These are phyloP conservation scores for Sweltsa coloradensis DNA, from an alignment of 1,140 invertebrate species.

Conservation along the genomic window DNA sequence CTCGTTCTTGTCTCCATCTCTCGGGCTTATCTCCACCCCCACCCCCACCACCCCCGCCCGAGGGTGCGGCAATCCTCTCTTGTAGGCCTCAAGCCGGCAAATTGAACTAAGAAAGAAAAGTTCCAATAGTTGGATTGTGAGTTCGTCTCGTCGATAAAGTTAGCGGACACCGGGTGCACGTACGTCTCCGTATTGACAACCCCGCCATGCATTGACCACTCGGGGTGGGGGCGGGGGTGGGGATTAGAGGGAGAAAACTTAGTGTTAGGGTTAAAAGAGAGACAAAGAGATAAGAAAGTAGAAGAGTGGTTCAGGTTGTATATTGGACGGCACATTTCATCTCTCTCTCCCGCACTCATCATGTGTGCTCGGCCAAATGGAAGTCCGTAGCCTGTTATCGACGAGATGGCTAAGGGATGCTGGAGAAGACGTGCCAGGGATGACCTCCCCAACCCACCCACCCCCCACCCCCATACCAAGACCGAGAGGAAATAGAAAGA, in stretches of 20 bases:
- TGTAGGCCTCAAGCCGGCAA: slow-evolving; percentile 4
- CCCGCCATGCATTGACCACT: background rate
- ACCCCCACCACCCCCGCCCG: background rate
- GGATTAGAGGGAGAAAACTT: background rate
- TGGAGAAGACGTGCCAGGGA: background rate
- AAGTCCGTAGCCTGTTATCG: slow-evolving; percentile 9
- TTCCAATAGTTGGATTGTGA: slow-evolving; percentile 6
- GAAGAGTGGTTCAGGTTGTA: background rate
- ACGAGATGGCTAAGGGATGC: slow-evolving; percentile 9
- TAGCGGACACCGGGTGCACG: slow-evolving; percentile 3
- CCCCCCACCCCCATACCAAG: background rate
- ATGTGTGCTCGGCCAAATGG: slow-evolving; percentile 1
- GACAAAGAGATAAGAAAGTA: background rate
- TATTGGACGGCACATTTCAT: background rate
- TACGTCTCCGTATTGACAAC: background rate
- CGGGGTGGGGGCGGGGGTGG: background rate
- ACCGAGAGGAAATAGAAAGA: slow-evolving; percentile 1
- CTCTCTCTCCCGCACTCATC: background rate
- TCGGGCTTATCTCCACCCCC: background rate
- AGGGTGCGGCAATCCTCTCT: background rate
- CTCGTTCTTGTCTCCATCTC: slow-evolving; percentile 1
- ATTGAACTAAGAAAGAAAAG: slow-evolving; percentile 6
- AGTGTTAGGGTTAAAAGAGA: slow-evolving; percentile 4
- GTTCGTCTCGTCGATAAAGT: background rate
- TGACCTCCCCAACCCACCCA: background rate